Percentiles rank a stretch among this genome's conserved stretches.
Conservation (phyloP, 2,888 invertebrate species). For the Hirtodrosophila histrioides region DNA sequence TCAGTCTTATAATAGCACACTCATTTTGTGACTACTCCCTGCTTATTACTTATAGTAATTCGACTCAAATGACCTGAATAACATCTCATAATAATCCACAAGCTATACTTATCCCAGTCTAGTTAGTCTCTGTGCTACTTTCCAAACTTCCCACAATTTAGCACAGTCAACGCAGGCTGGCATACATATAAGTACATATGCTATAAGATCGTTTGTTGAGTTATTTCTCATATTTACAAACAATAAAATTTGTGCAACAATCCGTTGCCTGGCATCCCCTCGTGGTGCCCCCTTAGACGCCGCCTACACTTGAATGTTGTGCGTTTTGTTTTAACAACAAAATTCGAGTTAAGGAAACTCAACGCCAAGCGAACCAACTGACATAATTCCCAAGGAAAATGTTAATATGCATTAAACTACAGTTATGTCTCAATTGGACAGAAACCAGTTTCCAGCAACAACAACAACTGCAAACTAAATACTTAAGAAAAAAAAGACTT, state of each 20-base stretch:
- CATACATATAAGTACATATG: conserved; percentile 16
- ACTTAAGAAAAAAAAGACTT: conserved; percentile 46
- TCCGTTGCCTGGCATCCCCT: not conserved
- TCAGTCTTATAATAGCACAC: too few relatives aligned
- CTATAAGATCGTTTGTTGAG: conserved; percentile 9
- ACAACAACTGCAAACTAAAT: conserved; percentile 30
- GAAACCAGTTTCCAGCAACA: conserved; percentile 55
- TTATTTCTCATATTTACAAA: conserved; percentile 63
- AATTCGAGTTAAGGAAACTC: conserved; percentile 41
- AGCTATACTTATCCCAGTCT: not conserved
- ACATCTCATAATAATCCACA: conserved; percentile 15
- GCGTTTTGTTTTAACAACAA: conserved; percentile 22
- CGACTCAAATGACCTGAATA: conserved; percentile 21
- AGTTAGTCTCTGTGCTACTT: conserved; percentile 18
- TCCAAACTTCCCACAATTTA: conserved; percentile 41
- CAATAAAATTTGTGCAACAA: conserved; percentile 56
- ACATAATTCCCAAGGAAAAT: conserved; percentile 76
- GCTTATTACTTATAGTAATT: conserved; percentile 1
- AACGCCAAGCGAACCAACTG: conserved; percentile 49
- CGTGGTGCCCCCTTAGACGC: not conserved
- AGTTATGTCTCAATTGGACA: conserved; percentile 72
- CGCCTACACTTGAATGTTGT: conserved; percentile 18
- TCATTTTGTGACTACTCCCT: not conserved
- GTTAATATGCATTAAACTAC: conserved; percentile 69
- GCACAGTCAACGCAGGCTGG: conserved; percentile 14